Evolutionary conservation across 2,888 invertebrate genomes (phyloP).

Genomic region (Apamea anceps): DNA sequence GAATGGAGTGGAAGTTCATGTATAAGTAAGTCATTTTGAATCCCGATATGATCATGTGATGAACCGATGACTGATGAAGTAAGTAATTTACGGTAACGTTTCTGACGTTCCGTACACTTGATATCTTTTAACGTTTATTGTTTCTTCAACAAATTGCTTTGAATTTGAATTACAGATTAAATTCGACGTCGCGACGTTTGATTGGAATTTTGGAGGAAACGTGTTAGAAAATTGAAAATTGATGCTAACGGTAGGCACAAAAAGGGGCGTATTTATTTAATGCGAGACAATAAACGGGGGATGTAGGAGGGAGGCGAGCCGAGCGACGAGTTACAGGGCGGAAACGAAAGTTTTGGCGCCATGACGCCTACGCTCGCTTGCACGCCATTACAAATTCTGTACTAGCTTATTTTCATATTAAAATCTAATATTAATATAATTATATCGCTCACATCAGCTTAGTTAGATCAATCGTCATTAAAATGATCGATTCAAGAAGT

Average conservation of each 20-base stretch:
- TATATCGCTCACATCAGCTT: neutral
- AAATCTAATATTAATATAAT: conserved; percentile 17
- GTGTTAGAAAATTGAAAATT: conserved; percentile 26
- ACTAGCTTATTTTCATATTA: conserved; percentile 32
- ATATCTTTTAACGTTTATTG: conserved; percentile 7
- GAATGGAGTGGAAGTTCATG: neutral
- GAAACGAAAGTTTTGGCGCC: conserved; percentile 76
- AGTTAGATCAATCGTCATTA: neutral
- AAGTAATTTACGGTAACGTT: neutral
- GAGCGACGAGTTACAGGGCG: conserved; percentile 69
- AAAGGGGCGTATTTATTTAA: conserved; percentile 60
- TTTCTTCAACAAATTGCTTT: neutral
- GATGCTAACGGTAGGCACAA: conserved; percentile 24
- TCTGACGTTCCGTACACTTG: neutral
- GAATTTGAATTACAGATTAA: conserved; percentile 13
- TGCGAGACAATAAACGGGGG: conserved; percentile 51
- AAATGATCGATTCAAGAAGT: conserved; percentile 20
- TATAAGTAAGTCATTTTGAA: neutral
- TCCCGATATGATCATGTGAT: neutral
- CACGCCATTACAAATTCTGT: conserved; percentile 44
- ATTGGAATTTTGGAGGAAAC: conserved; percentile 19
- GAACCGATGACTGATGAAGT: neutral
- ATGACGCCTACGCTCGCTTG: conserved; percentile 56
- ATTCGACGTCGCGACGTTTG: conserved; percentile 3
- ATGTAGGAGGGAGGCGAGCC: conserved; percentile 55